Evolutionary conservation across 1,140 invertebrate genomes (phyloP).

Genomic region (Teleogryllus occipitalis): DNA sequence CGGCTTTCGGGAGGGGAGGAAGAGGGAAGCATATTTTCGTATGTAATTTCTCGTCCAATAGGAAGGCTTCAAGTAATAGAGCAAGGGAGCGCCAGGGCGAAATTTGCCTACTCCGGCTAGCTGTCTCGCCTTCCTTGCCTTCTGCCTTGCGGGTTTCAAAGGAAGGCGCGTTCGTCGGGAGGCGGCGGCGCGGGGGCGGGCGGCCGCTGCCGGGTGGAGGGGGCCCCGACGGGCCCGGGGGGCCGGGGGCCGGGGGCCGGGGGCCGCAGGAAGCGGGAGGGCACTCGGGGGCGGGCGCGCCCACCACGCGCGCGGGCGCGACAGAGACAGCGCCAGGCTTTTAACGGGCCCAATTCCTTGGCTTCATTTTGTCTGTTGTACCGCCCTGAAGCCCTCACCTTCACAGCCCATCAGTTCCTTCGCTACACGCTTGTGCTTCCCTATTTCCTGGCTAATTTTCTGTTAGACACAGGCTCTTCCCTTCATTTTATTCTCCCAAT

Average conservation of each 20-base stretch:
- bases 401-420: background rate
- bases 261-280: background rate
- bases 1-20: background rate
- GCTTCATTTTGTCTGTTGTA: background rate
- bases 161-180: background rate
- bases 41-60: slow-evolving; percentile 5
- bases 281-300: too few relatives aligned
- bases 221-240: too few relatives aligned
- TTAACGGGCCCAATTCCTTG: background rate
- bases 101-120: background rate
- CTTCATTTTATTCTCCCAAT: too few relatives aligned
- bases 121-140: slow-evolving; percentile 2
- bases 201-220: too few relatives aligned
- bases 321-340: background rate
- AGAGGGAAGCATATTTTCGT: background rate
- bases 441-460: too few relatives aligned
- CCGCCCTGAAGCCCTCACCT: background rate
- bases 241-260: too few relatives aligned
- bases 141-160: background rate
- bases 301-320: too few relatives aligned
- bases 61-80: background rate
- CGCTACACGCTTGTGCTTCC: too few relatives aligned
- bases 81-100: background rate
- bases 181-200: too few relatives aligned
- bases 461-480: too few relatives aligned